Evolutionary conservation across 2,113 vertebrate genomes (phyloP), one percentile per base, ranked within the genome.

Genomic region (Talpa occidentalis): DNA sequence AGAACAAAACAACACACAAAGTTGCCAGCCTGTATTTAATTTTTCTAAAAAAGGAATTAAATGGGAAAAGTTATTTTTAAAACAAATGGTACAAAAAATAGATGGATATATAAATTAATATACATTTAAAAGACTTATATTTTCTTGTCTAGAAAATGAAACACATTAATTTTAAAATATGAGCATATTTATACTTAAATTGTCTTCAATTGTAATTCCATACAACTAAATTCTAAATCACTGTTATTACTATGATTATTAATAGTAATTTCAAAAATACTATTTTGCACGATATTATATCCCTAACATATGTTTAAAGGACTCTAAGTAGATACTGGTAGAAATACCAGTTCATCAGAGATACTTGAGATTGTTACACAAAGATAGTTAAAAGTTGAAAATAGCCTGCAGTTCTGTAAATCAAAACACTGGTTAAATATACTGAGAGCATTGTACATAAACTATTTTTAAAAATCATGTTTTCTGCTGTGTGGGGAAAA

Each of bases 1-100:
- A 88, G 74, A 97, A 97, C 84, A 91, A 83, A 97, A 93, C 17
- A 97, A n/a, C 15, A 86, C 90, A 88, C 62, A 88, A 88, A 92
- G 72, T 76, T 95, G 70, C 86, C 78, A 97, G 11, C 14, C 56
- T 97, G 42, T 42, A 80, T 90, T 47, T 37, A 95, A 83, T 97
- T 80, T 96, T 90, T 91, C 74, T 95, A 47, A 93, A 97, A 40
- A 22, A 0, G 88, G 78, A 87, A 83, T 94, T 73, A 79, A 97
- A 94, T 93, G 69, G 32, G 60, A 85, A 77, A 94, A 94, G 62
- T 22, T 60, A 85, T 74, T 96, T 93, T 95, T 92, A 86, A 60
- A 21, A 94, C 59, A 32, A 28, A 89, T 72, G 81, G 11, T 52
- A 95, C 12, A 84, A 66, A 70, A 70, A 86, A 88, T 79, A 60